Evolutionary conservation across 2,888 invertebrate genomes (phyloP).

Genomic region (Oxystoma pomonae): DNA sequence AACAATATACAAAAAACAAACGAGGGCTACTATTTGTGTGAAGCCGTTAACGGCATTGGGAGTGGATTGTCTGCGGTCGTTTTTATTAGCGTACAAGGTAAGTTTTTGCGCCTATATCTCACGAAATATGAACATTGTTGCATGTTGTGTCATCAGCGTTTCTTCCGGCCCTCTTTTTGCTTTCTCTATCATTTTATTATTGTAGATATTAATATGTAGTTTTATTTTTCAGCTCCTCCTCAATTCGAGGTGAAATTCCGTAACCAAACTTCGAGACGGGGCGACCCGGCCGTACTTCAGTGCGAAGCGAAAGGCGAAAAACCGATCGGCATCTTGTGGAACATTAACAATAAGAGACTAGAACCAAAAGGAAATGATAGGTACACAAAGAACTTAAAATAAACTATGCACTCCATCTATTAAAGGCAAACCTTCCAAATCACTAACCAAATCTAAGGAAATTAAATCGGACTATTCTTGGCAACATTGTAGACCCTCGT

Average conservation of each 20-base stretch:
- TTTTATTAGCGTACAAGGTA: conserved; percentile 89
- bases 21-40: conserved; percentile 93
- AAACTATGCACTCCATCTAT: too few relatives aligned
- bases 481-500: too few relatives aligned
- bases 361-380: conserved; percentile 89
- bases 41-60: conserved; percentile 94
- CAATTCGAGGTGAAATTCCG: conserved; percentile 89
- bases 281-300: conserved; percentile 85
- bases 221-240: conserved; percentile 75
- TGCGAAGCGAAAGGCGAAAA: conserved; percentile 93
- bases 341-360: conserved; percentile 88
- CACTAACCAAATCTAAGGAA: too few relatives aligned
- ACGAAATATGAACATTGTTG: too few relatives aligned
- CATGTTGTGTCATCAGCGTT: too few relatives aligned
- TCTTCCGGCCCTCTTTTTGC: too few relatives aligned
- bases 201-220: too few relatives aligned
- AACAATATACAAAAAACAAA: conserved; percentile 89
- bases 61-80: conserved; percentile 93
- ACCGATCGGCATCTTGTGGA: conserved; percentile 92
- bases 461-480: too few relatives aligned
- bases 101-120: neutral
- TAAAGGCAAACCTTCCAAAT: too few relatives aligned
- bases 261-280: conserved; percentile 86
- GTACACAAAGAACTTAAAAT: too few relatives aligned
- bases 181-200: too few relatives aligned